Base-by-base conservation (phyloP, 2,888 invertebrate species). In the Slavum lentiscoides region DNA sequence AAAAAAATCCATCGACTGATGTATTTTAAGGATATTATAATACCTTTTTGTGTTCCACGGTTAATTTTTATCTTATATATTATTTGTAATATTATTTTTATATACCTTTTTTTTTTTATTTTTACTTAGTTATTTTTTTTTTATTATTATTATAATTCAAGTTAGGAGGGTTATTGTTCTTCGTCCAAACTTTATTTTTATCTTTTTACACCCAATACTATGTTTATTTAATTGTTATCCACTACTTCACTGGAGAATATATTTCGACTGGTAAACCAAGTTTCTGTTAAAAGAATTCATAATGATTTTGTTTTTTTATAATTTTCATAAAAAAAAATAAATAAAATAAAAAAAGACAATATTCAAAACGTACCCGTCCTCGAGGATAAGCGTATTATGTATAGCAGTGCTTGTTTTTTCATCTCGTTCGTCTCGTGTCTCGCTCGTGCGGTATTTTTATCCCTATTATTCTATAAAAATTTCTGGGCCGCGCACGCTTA, bases 31-130 rank as follows among this genome's bases (percentile, higher is more conserved):
- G 72, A 30, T 30, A 30, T 30, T 72, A 72, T 9, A 55, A 80
- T 55, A 64, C 80, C 80, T 80, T 80, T 76, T 80, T 80, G 80
- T 80, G 80, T 80, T 80, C 80, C 80, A 72, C 2, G 62, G 70
- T 72, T 77, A 70, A 58, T 70, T 69, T 62, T 77, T 53, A 49
- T 55, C 23, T 77, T 53, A 37, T 23, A 11, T 76, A 43, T 75
- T 39, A 39, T 58, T 74, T 62, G 19, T 66, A 23, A n/a, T 43
- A 49, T 64, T 11, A 21, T 23, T 37, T 58, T 70, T 70, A 19
- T 19, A 19, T 39, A 37, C 49, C 53, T 53, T 74, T 62, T n/a
- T 19, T 61, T 64, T 58, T 67, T 67, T 76, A 58, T 8, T 66
- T 23, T 75, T 39, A 69, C 59, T 77, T 66, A 9, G 8, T 19